Evolutionary conservation across 2,888 invertebrate species (phyloP), one percentile per base, ranked within the genome.

Genomic region (Coelopa pilipes): DNA sequence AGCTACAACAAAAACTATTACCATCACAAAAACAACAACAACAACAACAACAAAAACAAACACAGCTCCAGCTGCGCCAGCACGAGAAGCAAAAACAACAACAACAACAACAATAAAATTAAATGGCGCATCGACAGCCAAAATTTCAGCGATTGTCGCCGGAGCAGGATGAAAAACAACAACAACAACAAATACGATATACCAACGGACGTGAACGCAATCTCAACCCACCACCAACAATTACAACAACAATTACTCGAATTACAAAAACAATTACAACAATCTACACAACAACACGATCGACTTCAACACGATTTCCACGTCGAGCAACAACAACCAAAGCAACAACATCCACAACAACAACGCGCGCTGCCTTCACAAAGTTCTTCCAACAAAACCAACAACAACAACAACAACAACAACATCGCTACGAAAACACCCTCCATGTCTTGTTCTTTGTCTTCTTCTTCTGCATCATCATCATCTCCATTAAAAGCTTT

Each of bases 281-380:
- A 65, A 21, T 21, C 49, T 45, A 68, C n/a, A 53, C 17, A 53
- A 5, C 17, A 57, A 13, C 7, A 4, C 34, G 2, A 34, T 34
- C 34, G 7, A 34, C 34, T 4, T 34, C 34, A 34, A 34, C 7
- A 34, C 7, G 7, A 53, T 24, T 24, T 62, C 60, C 21, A 62
- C 34, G 15, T 62, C 21, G 24, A 34, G 34, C 34, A 34, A 34
- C 34, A 4, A 34, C 34, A 63, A 63, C 21, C 3, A 59, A 19
- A 59, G 1, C 57, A 62, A 34, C 60, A 60, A 13, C 45, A 3
- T 15, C 45, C 1, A 62, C 57, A 59, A 68, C 53, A 55, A 69
- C 21, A 55, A 69, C 19, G 57, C 45, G 45, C 70, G 70, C 49
- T 70, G 59, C 70, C 49, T 59, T 70, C 49, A 15, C 34, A 59